Percentiles rank a stretch among this genome's conserved stretches.
Evolutionary conservation across 2,797 vertebrate species (phyloP).

Genomic region (Orestias chungarensis): DNA sequence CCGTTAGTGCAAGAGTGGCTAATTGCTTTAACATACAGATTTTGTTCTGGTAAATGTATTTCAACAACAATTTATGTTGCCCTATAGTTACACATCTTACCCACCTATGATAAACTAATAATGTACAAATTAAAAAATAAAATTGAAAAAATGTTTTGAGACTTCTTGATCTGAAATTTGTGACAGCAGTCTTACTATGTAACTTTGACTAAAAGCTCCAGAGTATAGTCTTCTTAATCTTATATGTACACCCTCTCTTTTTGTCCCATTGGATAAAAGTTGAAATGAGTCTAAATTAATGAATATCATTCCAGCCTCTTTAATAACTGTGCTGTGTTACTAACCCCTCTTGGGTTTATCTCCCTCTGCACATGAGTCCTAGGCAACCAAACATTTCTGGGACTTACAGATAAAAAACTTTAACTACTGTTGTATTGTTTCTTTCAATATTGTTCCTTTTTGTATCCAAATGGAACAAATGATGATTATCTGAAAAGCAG

Average conservation of each 20-base stretch:
- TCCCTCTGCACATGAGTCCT: slow-evolving; percentile 69
- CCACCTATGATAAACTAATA: slow-evolving; percentile 11
- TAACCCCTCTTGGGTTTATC: slow-evolving; percentile 72
- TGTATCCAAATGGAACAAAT: slow-evolving; percentile 41
- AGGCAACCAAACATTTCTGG: slow-evolving; percentile 65
- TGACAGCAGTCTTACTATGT: slow-evolving; percentile 63
- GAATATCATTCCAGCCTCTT: slow-evolving; percentile 77
- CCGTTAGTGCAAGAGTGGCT: neutral
- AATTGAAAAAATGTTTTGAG: neutral
- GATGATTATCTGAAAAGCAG: slow-evolving; percentile 57
- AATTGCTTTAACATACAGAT: slow-evolving; percentile 12
- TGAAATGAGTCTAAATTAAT: slow-evolving; percentile 79
- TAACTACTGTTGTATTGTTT: slow-evolving; percentile 54
- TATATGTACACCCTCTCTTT: slow-evolving; percentile 31
- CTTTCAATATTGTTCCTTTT: too few relatives aligned
- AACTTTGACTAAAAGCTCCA: slow-evolving; percentile 57
- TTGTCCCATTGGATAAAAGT: slow-evolving; percentile 56
- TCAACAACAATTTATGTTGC: neutral
- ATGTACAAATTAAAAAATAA: slow-evolving; percentile 9
- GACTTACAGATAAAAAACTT: slow-evolving; percentile 70
- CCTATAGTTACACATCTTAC: slow-evolving; percentile 1
- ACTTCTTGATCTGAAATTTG: slow-evolving; percentile 39
- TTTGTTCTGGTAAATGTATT: slow-evolving; percentile 26
- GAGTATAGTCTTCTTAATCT: slow-evolving; percentile 47
- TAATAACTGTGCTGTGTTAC: slow-evolving; percentile 69